These are phyloP conservation scores for Anorthoa munda DNA, from an alignment of 2,888 invertebrate genomes.

Conservation along the genomic window DNA sequence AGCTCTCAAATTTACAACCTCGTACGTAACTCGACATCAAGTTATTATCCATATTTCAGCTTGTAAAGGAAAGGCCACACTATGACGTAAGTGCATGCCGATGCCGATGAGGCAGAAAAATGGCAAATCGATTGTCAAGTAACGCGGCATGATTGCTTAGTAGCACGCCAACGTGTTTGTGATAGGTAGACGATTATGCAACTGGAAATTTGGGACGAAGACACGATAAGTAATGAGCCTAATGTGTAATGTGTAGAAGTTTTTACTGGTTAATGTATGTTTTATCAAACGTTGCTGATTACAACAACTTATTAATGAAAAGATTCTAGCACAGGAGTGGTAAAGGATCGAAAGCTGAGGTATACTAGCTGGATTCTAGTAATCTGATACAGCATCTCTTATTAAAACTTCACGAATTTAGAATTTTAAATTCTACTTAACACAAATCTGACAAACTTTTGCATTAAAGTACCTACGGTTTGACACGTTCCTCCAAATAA, in stretches of 20 bases:
- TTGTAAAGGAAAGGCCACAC: conserved; percentile 31
- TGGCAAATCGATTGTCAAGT: conserved; percentile 50
- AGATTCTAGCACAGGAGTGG: too few relatives aligned
- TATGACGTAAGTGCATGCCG: conserved; percentile 40
- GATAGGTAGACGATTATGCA: conserved; percentile 34
- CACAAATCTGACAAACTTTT: too few relatives aligned
- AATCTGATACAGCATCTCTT: too few relatives aligned
- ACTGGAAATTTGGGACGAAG: conserved; percentile 21
- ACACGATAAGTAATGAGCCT: not conserved
- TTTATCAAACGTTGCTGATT: too few relatives aligned
- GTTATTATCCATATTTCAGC: conserved; percentile 44
- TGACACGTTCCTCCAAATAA: too few relatives aligned
- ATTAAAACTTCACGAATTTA: too few relatives aligned
- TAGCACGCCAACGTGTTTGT: conserved; percentile 39
- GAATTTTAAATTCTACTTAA: too few relatives aligned
- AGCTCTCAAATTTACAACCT: conserved; percentile 20
- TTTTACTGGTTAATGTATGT: too few relatives aligned
- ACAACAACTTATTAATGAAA: too few relatives aligned
- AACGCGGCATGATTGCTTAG: conserved; percentile 28
- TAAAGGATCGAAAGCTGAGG: too few relatives aligned
- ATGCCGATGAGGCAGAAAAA: conserved; percentile 47
- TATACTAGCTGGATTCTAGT: too few relatives aligned
- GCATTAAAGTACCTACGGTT: too few relatives aligned
- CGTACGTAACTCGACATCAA: conserved; percentile 27
- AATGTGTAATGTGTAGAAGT: not conserved